Evolutionary conservation across 2,797 vertebrate genomes (phyloP), one percentile per base, ranked within the genome.

Genomic region (Pseudopleuronectes americanus): DNA sequence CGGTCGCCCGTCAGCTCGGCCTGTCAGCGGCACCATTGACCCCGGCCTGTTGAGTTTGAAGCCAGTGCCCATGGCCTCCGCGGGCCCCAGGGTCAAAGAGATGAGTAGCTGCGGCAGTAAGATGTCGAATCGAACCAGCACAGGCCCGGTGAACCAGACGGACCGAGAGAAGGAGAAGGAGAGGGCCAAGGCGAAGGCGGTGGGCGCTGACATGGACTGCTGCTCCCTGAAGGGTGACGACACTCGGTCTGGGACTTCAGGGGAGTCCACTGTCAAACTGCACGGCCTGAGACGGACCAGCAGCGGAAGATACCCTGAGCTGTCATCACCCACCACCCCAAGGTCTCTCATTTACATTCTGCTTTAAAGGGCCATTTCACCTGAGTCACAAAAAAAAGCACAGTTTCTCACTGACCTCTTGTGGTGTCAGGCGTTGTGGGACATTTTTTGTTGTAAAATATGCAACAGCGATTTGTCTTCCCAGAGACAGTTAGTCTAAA

Each of bases 151-250:
- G 62, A 99, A 99, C 87, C 98, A 98, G 91, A 99, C 98, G 0
- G 98, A 99, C 76, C 92, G 97, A 0, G 98, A 99, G 90, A 99
- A 99, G 3, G 98, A 99, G 88, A 99, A 99, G 85, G 97, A 99
- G 89, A 94, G 97, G 74, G 98, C 97, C 76, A 98, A 97, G 79
- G 98, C 97, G 70, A 99, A 99, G 80, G 98, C 97, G 0, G 96
- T 96, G 80, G 94, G 95, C 0, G 90, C 94, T 4, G 98, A 99
- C 83, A 87, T 96, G 0, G 97, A 98, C 77, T 95, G 92, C 22
- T 62, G 89, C 21, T 92, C 87, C 38, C 78, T 93, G 77, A 94
- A 95, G 76, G 78, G 75, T 21, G 88, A 92, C 13, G 66, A 82
- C 80, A 58, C 84, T 80, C 9, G 83, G 87, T 87, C 87, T 0